Evolutionary conservation across 1,140 invertebrate genomes (phyloP).

Genomic region (Calliphora vicina): DNA sequence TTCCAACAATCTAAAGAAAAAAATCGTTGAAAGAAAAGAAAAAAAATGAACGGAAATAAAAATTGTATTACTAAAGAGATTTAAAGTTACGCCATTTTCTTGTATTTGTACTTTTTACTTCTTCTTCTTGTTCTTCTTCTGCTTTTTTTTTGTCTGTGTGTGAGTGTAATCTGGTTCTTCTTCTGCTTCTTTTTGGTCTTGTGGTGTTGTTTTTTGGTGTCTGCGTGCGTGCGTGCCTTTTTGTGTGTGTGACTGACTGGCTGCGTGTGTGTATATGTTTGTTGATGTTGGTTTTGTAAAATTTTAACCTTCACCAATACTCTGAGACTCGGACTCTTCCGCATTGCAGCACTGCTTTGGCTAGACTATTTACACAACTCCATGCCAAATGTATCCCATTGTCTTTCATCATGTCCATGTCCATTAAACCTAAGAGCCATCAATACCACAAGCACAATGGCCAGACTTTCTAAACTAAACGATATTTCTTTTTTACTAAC

Average conservation of each 20-base stretch:
- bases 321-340: neutral
- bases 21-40: neutral
- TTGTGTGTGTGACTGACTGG: neutral
- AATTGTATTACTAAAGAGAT: neutral
- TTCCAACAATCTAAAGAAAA: no score
- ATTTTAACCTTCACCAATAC: conserved; percentile 6
- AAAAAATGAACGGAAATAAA: neutral
- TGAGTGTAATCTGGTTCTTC: neutral
- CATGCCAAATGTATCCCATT: neutral
- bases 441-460: no score
- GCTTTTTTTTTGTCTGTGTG: neutral
- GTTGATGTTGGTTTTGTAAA: neutral
- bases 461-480: no score
- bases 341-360: neutral
- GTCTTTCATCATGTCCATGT: no score
- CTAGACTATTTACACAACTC: neutral
- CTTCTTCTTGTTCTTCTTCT: neutral
- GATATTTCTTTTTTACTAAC: no score
- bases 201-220: neutral
- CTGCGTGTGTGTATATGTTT: neutral
- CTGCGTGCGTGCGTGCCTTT: neutral
- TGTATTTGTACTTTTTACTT: conserved; percentile 4
- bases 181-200: neutral
- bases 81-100: conserved; percentile 13
- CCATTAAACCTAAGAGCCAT: no score